Evolutionary conservation across 2,888 invertebrate species (phyloP).

Genomic region (Callosobruchus maculatus): DNA sequence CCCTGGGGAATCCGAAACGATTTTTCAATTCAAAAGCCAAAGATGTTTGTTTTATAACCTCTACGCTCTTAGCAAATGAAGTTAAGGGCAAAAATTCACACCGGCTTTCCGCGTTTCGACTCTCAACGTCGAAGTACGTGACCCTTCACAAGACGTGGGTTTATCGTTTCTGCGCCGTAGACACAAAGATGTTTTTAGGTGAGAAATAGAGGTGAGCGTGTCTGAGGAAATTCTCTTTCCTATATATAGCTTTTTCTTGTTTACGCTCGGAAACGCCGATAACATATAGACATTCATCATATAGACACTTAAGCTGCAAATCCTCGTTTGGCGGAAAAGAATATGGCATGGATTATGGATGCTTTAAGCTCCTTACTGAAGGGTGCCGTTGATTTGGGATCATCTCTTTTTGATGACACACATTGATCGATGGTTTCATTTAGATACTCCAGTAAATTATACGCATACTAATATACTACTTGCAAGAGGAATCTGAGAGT

Average conservation of each 20-base stretch:
- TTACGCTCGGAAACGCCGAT: neutral
- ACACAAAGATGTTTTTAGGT: neutral
- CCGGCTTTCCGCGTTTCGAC: neutral
- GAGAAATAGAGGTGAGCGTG: neutral
- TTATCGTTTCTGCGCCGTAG: neutral
- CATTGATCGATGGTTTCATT: neutral
- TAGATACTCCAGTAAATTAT: too few relatives aligned
- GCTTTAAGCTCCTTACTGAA: neutral
- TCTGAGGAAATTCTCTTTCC: neutral
- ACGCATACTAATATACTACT: too few relatives aligned
- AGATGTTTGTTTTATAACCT: neutral
- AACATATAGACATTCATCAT: neutral
- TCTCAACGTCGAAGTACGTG: neutral
- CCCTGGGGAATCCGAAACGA: too few relatives aligned
- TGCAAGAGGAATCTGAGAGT: too few relatives aligned
- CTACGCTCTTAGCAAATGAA: neutral
- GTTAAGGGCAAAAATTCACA: neutral
- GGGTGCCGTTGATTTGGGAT: neutral
- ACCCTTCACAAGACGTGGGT: neutral
- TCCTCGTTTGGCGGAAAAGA: neutral
- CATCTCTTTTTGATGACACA: neutral
- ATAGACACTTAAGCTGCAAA: neutral
- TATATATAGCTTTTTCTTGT: neutral
- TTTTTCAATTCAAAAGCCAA: neutral
- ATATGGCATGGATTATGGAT: neutral